Conservation (phyloP, 2,113 vertebrate species). For the Labeo rohita region DNA sequence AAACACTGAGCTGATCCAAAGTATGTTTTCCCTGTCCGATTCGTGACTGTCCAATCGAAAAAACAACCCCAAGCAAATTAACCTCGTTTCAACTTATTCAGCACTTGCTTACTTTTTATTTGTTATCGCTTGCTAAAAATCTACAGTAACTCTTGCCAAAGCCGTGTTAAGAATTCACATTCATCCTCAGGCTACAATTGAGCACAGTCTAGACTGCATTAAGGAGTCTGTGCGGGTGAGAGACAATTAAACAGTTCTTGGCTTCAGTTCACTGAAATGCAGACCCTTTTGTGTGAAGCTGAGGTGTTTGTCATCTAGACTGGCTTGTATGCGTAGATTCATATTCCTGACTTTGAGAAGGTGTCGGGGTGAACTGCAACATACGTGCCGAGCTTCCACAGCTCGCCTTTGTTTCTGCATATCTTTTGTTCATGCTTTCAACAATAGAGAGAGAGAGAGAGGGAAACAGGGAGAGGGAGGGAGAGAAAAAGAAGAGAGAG, state of each 20-base stretch:
- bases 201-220: constrained; percentile 46
- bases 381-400: constrained; percentile 19
- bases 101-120: constrained; percentile 13
- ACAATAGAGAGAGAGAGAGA: constrained; percentile 22
- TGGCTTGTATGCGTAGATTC: constrained; percentile 6
- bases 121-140: constrained; percentile 24
- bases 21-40: neutral
- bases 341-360: constrained; percentile 13
- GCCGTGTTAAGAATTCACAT: constrained; percentile 37
- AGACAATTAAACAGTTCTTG: constrained; percentile 53
- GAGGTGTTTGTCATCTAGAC: constrained; percentile 38
- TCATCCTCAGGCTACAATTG: constrained; percentile 10
- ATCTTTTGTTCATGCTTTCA: constrained; percentile 45
- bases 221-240: constrained; percentile 39
- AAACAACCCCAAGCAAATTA: constrained; percentile 9
- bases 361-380: constrained; percentile 11
- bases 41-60: neutral
- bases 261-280: constrained; percentile 49
- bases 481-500: constrained; percentile 48
- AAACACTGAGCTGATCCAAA: neutral
- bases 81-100: constrained; percentile 12
- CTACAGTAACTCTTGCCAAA: constrained; percentile 24
- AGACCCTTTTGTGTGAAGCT: constrained; percentile 44
- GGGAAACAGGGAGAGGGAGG: constrained; percentile 20
- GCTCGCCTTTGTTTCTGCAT: constrained; percentile 39